Conservation (phyloP, 2,888 invertebrate genomes). For the Pristionchus mayeri region DNA sequence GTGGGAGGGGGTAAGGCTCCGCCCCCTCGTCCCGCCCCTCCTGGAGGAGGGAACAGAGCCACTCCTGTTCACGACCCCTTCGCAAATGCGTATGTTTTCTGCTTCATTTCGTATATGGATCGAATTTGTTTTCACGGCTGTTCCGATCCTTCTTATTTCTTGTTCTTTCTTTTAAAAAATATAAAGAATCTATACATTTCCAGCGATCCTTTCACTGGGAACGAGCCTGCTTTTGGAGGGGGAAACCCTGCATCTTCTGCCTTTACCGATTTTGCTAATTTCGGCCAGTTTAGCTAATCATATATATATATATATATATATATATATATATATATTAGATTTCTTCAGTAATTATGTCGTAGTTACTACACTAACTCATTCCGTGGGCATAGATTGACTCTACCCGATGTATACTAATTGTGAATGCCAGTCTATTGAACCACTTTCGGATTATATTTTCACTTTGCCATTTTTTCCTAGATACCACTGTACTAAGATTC, state of each 20-base stretch:
- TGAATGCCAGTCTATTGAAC: not conserved
- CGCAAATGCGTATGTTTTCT: conserved; percentile 57
- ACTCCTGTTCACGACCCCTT: conserved; percentile 60
- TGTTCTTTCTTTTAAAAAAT: no score
- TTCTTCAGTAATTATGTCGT: not conserved
- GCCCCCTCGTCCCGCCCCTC: conserved; percentile 51
- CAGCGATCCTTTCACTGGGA: conserved; percentile 49
- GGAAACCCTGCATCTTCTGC: conserved; percentile 53
- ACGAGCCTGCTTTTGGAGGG: conserved; percentile 30
- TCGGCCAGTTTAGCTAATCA: conserved; percentile 59
- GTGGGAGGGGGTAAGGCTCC: conserved; percentile 28
- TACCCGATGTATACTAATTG: not conserved
- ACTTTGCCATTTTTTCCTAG: conserved; percentile 33
- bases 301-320: no score
- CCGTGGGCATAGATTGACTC: conserved; percentile 37
- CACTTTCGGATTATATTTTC: not conserved
- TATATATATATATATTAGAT: no score
- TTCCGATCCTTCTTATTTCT: no score
- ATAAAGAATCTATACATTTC: not conserved
- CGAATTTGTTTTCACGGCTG: no score
- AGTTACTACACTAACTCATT: conserved; percentile 42
- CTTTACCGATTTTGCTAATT: conserved; percentile 70
- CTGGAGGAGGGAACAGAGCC: conserved; percentile 22
- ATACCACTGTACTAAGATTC: no score
- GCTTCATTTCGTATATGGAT: not conserved